Conservation (phyloP, 2,113 vertebrate species). For the Camelus bactrianus region DNA sequence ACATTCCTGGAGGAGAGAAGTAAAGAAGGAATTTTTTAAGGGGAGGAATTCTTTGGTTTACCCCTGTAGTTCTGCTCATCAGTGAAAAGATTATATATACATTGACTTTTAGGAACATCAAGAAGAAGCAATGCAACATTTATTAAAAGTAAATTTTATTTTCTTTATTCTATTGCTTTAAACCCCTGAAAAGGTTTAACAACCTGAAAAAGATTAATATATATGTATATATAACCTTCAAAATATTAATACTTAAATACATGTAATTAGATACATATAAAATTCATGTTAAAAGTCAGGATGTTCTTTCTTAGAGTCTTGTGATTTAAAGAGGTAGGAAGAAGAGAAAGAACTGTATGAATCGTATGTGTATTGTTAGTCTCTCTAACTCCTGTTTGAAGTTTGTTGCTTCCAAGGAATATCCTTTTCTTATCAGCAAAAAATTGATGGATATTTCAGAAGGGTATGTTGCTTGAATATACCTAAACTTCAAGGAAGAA, state of each 20-base stretch:
- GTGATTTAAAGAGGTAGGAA: neutral
- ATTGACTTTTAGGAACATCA: neutral
- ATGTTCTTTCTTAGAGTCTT: neutral
- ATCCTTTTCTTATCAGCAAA: slow-evolving; percentile 49
- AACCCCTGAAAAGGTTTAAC: slow-evolving; percentile 23
- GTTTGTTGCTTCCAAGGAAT: slow-evolving; percentile 26
- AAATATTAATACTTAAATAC: neutral
- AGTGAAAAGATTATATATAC: neutral
- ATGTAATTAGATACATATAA: slow-evolving; percentile 10
- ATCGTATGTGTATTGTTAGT: neutral
- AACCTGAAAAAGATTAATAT: slow-evolving; percentile 3
- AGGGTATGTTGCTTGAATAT: neutral
- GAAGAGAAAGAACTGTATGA: neutral
- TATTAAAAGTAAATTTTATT: neutral
- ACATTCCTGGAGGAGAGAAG: neutral
- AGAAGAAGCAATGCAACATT: slow-evolving; percentile 11
- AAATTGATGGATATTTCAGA: slow-evolving; percentile 40
- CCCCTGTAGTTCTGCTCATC: neutral
- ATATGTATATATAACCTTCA: neutral
- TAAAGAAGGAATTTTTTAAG: neutral
- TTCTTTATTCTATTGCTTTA: slow-evolving; percentile 15
- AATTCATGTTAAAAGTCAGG: slow-evolving; percentile 24
- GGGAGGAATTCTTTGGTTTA: neutral
- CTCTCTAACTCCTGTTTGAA: neutral
- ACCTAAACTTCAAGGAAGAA: slow-evolving; percentile 33